Evolutionary conservation across 2,888 invertebrate genomes (phyloP), one percentile per base, ranked within the genome.

Genomic region (Epinotia demarniana): DNA sequence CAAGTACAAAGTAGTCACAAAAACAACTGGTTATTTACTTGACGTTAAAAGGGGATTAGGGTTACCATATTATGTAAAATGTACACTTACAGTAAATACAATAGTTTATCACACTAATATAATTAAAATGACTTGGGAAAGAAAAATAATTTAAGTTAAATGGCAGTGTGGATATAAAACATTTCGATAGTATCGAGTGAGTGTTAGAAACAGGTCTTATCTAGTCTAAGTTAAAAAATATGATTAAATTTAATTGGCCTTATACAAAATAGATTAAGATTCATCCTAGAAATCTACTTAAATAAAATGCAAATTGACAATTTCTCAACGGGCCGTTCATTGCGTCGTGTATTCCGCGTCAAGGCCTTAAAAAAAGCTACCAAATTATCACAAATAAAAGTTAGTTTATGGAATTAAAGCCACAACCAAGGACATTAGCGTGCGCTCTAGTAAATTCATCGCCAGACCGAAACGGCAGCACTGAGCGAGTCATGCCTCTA

Each of bases 31-130:
- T 83, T 87, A 81, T 66, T 79, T 76, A 73, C 80, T 80, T 81
- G 80, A 84, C 79, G 78, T 82, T 84, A 82, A 79, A 81, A 68
- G 72, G 60, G 73, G 62, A 72, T 71, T 58, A 81, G 85, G 84
- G 84, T 83, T 86, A 83, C 75, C 75, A 83, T 80, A 83, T 83
- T 88, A 89, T 84, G 80, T 86, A 85, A 84, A 88, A 85, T 86
- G 82, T 89, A 90, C 86, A 88, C 86, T 89, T 89, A 89, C 78
- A 81, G 81, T 84, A 85, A 85, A 85, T 88, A 88, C 83, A 88
- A 86, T 88, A 87, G 82, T 81, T 81, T 80, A 81, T 78, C 77
- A 82, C 77, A 77, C 80, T 79, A 80, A 81, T 82, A 81, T 76
- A 77, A 80, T 79, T 78, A 75, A 81, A 80, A 76, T 80, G 79